Conservation (phyloP, 2,113 vertebrate genomes). For the Arizona elegans region DNA sequence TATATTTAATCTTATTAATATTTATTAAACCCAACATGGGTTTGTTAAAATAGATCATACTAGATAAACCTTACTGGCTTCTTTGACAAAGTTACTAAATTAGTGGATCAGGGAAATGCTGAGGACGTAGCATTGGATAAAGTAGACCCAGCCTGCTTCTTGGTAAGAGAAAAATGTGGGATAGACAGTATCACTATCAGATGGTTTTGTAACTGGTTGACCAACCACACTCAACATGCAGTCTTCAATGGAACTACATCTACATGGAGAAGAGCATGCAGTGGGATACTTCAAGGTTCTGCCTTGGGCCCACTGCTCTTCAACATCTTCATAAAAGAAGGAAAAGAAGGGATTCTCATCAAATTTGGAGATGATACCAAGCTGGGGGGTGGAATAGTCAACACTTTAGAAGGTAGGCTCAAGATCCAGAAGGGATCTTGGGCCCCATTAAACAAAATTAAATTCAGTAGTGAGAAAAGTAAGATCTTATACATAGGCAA, state of each 20-base stretch:
- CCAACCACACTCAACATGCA: background rate
- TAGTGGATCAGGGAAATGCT: background rate
- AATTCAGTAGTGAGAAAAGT: background rate
- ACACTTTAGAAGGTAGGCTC: background rate
- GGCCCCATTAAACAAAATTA: background rate
- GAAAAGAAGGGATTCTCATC: background rate
- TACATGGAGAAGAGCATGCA: background rate
- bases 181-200: background rate
- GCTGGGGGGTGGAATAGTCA: background rate
- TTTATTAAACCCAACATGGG: background rate
- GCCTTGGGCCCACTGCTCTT: background rate
- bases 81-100: background rate
- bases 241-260: background rate
- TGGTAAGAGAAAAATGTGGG: background rate
- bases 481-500: background rate
- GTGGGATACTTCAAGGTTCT: background rate
- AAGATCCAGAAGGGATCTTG: background rate
- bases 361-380: background rate
- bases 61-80: background rate
- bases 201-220: background rate
- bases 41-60: background rate
- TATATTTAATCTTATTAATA: background rate
- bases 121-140: background rate
- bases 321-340: background rate
- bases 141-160: background rate